Evolutionary conservation across 2,797 vertebrate species (phyloP).

Genomic region (Synaphobranchus kaupii): DNA sequence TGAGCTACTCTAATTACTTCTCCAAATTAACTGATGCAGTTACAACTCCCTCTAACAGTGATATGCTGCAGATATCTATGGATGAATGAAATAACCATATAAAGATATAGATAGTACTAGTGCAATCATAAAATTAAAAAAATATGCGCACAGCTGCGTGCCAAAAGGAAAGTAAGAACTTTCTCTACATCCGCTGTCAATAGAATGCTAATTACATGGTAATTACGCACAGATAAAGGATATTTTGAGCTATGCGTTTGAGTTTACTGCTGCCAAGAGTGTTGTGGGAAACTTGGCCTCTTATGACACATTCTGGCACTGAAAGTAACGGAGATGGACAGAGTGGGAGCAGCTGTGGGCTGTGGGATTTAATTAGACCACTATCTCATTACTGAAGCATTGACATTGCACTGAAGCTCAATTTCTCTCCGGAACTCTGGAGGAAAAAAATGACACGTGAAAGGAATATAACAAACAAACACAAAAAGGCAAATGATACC

Average conservation of each 20-base stretch:
- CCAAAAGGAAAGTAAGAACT: neutral
- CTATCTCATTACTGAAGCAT: conserved; percentile 38
- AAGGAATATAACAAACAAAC: neutral
- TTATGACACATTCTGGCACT: conserved; percentile 7
- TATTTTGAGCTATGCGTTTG: neutral
- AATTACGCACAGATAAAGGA: conserved; percentile 19
- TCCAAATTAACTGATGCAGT: neutral
- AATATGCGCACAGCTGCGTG: neutral
- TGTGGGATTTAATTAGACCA: conserved; percentile 49
- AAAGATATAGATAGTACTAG: neutral
- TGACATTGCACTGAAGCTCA: neutral
- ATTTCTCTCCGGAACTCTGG: neutral
- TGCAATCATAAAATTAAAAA: neutral
- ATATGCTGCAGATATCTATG: neutral
- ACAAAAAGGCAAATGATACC: neutral
- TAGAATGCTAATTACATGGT: conserved; percentile 23
- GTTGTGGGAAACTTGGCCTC: neutral
- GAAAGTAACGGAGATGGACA: neutral
- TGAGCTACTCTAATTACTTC: neutral
- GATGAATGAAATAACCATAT: neutral
- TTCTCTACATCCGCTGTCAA: conserved; percentile 10
- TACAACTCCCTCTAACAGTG: neutral
- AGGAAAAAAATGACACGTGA: neutral
- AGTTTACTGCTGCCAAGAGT: neutral
- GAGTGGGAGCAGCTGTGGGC: conserved; percentile 11